Evolutionary conservation across 53 echinoderm and acorn worm species (phyloP).

Genomic region (Paracentrotus lividus): DNA sequence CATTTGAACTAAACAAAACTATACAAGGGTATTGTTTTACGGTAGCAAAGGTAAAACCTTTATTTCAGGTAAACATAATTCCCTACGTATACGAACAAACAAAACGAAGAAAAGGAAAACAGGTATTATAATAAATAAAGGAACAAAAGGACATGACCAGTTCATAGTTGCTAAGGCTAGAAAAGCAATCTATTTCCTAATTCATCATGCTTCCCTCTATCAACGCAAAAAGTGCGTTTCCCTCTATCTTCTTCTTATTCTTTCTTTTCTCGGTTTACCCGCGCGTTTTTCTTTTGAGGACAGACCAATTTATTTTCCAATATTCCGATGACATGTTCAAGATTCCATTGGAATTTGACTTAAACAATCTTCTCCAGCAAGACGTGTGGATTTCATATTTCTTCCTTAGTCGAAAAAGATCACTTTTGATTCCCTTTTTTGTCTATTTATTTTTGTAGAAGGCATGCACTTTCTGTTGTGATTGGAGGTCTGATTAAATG

Average conservation of each 20-base stretch:
- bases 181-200: slow-evolving; percentile 60
- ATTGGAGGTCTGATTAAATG: slow-evolving; percentile 28
- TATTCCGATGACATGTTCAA: slow-evolving; percentile 19
- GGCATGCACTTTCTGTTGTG: slow-evolving; percentile 42
- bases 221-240: slow-evolving; percentile 70
- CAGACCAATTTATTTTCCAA: slow-evolving; percentile 68
- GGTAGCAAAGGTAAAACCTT: too few relatives aligned
- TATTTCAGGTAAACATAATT: too few relatives aligned
- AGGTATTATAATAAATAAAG: neutral
- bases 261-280: neutral
- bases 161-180: slow-evolving; percentile 44
- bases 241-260: too few relatives aligned
- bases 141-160: slow-evolving; percentile 26
- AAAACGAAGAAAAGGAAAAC: neutral
- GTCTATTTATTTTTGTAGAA: slow-evolving; percentile 3
- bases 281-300: neutral
- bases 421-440: slow-evolving; percentile 3
- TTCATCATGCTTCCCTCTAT: slow-evolving; percentile 57
- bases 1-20: too few relatives aligned
- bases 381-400: slow-evolving; percentile 58
- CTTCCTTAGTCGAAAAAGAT: slow-evolving; percentile 53
- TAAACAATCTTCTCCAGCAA: slow-evolving; percentile 44
- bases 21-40: too few relatives aligned
- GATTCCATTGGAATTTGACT: slow-evolving; percentile 52
- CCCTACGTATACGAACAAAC: neutral